Evolutionary conservation across 1,140 invertebrate genomes (phyloP), one percentile per base, ranked within the genome.

Genomic region (Trichonephila inaurata): DNA sequence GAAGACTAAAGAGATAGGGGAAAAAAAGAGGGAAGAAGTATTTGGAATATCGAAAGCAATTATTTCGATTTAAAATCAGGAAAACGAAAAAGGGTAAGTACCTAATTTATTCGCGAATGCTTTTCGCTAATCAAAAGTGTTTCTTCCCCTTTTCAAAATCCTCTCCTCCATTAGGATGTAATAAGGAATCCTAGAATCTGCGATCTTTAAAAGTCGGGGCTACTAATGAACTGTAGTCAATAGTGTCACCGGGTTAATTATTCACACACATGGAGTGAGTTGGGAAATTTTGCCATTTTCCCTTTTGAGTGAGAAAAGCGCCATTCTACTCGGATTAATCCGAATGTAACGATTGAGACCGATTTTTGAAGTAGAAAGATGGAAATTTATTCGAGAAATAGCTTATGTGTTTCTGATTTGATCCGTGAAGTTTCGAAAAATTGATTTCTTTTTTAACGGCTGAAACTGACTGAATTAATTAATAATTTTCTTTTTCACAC

Each of bases 121-220:
- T 87, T 87, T 87, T 40, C 60, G 24, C 85, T 87, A 87, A 87
- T 87, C 85, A 87, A 87, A 87, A 87, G 85, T 87, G 85, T 87
- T 87, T 87, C 85, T 87, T 87, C 61, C 85, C 61, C 51, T 19
- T 60, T 24, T 60, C 51, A 58, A 83, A 83, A 83, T 83, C 82
- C 44, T 21, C 51, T 83, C 60, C 82, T 83, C 82, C 82, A 83
- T 83, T 83, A 83, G 82, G 82, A 83, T 83, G 40, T 83, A 83
- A 83, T 83, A 40, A 83, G 40, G 51, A 60, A 58, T 83, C 82
- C 82, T 51, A 60, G 82, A 60, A 83, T 83, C 82, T 60, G 19
- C 82, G 12, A 60, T 83, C 82, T 83, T 83, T 83, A n/a, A 77
- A 77, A 77, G 69, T 77, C 69, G 69, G 28, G 16, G 28, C 33